These are phyloP conservation scores for Muscicapa adusta DNA, from an alignment of 2,113 vertebrate species.

Conservation along the genomic window DNA sequence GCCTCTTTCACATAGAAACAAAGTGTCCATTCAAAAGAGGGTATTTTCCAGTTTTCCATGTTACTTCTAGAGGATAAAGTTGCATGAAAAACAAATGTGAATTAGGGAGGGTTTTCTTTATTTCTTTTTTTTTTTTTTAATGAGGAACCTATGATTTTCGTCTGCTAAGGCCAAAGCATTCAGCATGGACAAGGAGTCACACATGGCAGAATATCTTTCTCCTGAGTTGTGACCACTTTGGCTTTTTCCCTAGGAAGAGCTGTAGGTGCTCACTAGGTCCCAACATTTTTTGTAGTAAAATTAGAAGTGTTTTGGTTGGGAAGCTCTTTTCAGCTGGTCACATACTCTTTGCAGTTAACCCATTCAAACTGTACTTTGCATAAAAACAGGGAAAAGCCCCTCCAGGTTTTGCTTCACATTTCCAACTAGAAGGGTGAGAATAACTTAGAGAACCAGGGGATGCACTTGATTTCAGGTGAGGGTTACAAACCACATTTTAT, in stretches of 20 bases:
- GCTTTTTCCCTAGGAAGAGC: background rate
- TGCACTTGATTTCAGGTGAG: background rate
- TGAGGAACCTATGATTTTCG: background rate
- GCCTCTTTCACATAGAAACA: background rate
- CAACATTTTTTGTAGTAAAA: background rate
- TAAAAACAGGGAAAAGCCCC: background rate
- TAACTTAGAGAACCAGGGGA: background rate
- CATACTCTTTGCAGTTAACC: background rate
- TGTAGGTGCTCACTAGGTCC: background rate
- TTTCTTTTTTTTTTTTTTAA: background rate
- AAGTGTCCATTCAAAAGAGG: background rate
- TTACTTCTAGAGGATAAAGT: background rate
- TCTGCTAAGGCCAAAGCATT: background rate
- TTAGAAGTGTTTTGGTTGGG: background rate
- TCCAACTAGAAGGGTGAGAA: background rate
- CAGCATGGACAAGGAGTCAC: background rate
- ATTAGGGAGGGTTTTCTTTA: background rate
- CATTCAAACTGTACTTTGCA: background rate
- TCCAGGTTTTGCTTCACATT: background rate
- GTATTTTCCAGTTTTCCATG: background rate
- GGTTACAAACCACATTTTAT: background rate
- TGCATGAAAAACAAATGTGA: conserved; percentile 1
- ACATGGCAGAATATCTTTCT: background rate
- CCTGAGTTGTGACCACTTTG: background rate
- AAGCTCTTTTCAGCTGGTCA: background rate